phyloP scores from a whole-genome alignment of 2,797 vertebrate genomes.

The Apodemus agrarius region DNA sequence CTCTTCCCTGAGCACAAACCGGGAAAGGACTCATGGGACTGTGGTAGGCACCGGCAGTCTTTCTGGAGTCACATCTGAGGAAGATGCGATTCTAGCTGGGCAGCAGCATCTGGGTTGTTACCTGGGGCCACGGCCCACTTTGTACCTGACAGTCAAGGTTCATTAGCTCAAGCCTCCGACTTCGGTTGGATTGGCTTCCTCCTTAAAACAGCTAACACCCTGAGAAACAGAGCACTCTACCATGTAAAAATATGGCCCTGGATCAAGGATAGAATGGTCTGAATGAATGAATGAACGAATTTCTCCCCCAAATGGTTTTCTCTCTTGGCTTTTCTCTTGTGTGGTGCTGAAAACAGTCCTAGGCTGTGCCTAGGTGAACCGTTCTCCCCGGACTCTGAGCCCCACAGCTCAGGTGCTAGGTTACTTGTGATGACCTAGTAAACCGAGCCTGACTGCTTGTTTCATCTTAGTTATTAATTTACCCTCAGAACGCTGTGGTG shows the following conservation, averaged over 20 bases:
- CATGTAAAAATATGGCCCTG: neutral
- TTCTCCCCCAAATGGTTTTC: too few species aligned
- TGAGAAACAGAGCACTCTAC: neutral
- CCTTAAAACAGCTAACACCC: neutral
- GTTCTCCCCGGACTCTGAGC: too few species aligned
- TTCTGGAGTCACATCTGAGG: too few species aligned
- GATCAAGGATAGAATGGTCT: neutral
- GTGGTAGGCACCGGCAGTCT: neutral
- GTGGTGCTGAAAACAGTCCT: neutral
- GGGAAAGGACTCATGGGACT: neutral
- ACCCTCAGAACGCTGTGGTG: neutral
- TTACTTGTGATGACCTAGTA: neutral
- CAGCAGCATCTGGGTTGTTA: too few species aligned
- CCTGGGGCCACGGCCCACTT: neutral
- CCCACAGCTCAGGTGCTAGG: neutral
- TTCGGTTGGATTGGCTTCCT: neutral
- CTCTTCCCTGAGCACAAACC: neutral
- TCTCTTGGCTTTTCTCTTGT: neutral
- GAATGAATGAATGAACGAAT: too few species aligned
- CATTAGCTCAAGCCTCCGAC: neutral
- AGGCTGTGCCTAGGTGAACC: too few species aligned
- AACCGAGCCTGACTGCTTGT: neutral
- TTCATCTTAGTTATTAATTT: neutral
- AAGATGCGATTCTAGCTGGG: fast-evolving
- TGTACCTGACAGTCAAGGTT: neutral